Conservation (phyloP, 2,888 invertebrate genomes). For the Leucania comma region DNA sequence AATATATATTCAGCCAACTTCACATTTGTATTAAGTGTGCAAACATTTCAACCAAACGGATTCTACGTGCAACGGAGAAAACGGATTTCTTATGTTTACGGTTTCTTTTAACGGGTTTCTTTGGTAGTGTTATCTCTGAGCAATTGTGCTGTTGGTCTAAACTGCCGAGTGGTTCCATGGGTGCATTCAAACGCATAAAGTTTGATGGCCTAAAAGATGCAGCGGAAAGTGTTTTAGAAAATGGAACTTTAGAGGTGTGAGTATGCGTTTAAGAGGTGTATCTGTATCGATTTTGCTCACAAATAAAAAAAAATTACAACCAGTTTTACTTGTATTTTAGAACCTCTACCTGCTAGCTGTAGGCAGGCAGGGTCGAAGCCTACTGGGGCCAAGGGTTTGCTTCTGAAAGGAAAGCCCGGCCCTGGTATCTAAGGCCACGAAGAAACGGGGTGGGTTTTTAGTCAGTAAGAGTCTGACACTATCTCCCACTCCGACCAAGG, state of each 20-base stretch:
- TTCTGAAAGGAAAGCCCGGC: no score
- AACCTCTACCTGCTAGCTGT: no score
- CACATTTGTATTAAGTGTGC: constrained; percentile 34
- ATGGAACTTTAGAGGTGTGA: constrained; percentile 12
- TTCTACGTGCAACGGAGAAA: constrained; percentile 12
- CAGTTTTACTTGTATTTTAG: no score
- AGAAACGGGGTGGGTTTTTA: no score
- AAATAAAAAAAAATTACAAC: background rate
- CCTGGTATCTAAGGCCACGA: no score
- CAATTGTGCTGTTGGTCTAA: constrained; percentile 13
- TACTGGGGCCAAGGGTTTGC: no score
- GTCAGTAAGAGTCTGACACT: no score
- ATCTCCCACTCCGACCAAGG: no score
- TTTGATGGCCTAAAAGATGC: constrained; percentile 40
- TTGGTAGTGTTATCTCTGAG: constrained; percentile 7
- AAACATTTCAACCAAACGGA: constrained; percentile 38
- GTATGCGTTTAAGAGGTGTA: background rate
- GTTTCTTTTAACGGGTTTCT: constrained; percentile 32
- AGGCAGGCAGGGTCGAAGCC: no score
- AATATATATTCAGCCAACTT: constrained; percentile 45
- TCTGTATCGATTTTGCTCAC: background rate
- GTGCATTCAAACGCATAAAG: constrained; percentile 35
- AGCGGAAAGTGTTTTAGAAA: constrained; percentile 1
- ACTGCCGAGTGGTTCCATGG: constrained; percentile 7
- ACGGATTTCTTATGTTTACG: constrained; percentile 31